Percentiles rank a stretch among this genome's conserved stretches.
phyloP scores from a whole-genome alignment of 2,888 invertebrate species.

The Orthonevra nobilis region DNA sequence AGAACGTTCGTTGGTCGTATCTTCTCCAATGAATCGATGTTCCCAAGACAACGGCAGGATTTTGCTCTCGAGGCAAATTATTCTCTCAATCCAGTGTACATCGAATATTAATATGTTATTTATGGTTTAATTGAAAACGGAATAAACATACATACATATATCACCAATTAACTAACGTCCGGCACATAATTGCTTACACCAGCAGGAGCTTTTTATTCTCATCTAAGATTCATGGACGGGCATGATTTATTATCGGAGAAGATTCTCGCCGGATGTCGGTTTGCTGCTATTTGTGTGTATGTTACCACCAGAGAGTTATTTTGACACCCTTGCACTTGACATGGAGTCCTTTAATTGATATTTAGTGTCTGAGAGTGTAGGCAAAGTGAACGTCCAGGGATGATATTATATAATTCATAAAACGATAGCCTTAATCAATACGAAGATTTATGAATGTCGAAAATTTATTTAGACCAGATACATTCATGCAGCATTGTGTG shows the following conservation, averaged over 20 bases:
- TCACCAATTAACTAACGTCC: constrained; percentile 69
- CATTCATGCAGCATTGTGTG: too few relatives aligned
- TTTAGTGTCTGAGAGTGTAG: constrained; percentile 50
- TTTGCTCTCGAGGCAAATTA: constrained; percentile 39
- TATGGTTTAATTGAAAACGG: constrained; percentile 68
- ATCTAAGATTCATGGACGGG: constrained; percentile 63
- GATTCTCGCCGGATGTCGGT: constrained; percentile 35
- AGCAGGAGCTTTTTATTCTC: constrained; percentile 60
- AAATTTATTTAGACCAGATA: too few relatives aligned
- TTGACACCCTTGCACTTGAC: constrained; percentile 57
- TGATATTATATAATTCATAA: constrained; percentile 64
- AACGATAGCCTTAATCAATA: constrained; percentile 53
- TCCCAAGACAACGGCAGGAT: background rate
- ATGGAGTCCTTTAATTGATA: constrained; percentile 66
- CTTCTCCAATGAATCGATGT: too few relatives aligned
- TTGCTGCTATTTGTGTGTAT: constrained; percentile 11
- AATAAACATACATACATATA: constrained; percentile 65
- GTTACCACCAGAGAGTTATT: constrained; percentile 33
- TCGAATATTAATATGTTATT: constrained; percentile 69
- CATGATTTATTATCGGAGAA: constrained; percentile 61
- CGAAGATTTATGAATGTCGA: constrained; percentile 61
- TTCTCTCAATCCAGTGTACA: constrained; percentile 28
- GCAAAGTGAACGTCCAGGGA: constrained; percentile 37
- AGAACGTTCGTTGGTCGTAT: too few relatives aligned
- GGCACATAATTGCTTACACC: constrained; percentile 64